Conservation (phyloP, 2,113 vertebrate genomes). For the Plotosus lineatus region DNA sequence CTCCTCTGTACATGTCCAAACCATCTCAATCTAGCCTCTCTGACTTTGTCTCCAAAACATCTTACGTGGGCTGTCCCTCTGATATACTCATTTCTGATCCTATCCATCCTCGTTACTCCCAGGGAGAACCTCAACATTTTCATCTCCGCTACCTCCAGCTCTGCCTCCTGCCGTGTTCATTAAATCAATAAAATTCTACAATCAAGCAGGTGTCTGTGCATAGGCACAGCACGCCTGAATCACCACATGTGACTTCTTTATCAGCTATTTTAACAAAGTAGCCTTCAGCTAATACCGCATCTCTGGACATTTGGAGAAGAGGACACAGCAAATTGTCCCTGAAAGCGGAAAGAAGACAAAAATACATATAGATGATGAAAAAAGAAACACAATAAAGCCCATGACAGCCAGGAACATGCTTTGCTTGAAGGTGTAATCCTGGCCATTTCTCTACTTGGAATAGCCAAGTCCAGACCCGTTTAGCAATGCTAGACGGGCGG, state of each 20-base stretch:
- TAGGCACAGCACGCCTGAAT: neutral
- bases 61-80: no score
- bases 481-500: conserved; percentile 57
- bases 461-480: conserved; percentile 64
- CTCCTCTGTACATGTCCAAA: no score
- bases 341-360: conserved; percentile 23
- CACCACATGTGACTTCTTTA: neutral
- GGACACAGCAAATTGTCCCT: conserved; percentile 32
- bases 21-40: no score
- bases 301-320: neutral
- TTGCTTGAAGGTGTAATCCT: conserved; percentile 31
- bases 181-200: neutral
- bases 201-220: neutral
- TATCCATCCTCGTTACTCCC: no score
- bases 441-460: conserved; percentile 58
- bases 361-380: conserved; percentile 39
- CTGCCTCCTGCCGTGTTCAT: no score
- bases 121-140: no score
- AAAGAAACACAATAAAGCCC: conserved; percentile 62
- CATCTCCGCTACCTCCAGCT: no score
- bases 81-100: no score
- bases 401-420: conserved; percentile 47
- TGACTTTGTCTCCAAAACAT: no score
- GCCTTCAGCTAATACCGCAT: conserved; percentile 41
- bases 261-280: conserved; percentile 28